Evolutionary conservation across 2,113 vertebrate species (phyloP).

Genomic region (Sylvilagus bachmani): DNA sequence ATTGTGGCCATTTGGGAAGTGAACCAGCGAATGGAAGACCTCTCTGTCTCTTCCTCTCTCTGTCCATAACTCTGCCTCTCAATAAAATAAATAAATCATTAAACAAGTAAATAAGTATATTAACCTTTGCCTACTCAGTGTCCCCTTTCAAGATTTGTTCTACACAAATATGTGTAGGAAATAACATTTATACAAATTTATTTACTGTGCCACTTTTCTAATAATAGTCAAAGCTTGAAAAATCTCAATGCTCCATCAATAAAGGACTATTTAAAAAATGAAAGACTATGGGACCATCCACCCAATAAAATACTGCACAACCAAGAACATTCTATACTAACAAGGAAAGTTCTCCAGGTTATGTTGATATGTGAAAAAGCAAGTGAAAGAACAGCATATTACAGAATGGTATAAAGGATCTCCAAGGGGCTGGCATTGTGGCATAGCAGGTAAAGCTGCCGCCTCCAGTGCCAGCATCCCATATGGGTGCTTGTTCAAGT

Average conservation of each 20-base stretch:
- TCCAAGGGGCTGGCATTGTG: no score
- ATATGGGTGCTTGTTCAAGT: no score
- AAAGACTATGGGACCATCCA: not conserved
- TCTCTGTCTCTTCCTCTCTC: no score
- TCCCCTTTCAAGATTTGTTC: not conserved
- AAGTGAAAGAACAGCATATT: not conserved
- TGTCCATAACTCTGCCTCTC: no score
- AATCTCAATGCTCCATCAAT: not conserved
- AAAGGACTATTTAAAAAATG: conserved; percentile 24
- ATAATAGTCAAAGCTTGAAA: not conserved
- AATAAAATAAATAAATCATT: no score
- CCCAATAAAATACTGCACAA: not conserved
- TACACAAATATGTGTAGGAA: not conserved
- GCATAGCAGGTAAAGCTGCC: no score
- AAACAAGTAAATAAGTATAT: not conserved
- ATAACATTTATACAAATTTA: not conserved
- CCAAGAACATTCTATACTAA: not conserved
- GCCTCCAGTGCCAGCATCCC: no score
- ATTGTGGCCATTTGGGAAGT: no score
- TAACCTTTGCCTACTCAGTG: not conserved
- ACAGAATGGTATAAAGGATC: not conserved
- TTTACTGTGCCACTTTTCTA: not conserved
- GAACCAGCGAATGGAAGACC: no score
- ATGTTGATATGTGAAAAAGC: not conserved
- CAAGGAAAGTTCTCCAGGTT: not conserved